Conservation (phyloP, 2,888 invertebrate genomes). For the Lacanobia wlatinum region DNA sequence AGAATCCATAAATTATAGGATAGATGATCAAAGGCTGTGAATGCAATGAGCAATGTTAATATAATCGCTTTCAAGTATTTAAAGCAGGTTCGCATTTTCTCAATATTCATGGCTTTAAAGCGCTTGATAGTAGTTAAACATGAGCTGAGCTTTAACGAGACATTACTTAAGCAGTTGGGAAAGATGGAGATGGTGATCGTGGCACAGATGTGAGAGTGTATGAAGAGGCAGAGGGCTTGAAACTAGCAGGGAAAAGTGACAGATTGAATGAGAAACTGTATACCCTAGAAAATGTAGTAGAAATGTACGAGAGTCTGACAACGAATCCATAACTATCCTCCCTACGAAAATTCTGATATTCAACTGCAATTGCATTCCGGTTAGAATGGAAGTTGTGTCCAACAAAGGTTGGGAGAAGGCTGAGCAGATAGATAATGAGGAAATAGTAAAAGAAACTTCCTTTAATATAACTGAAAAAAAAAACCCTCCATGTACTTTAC, state of each 20-base stretch:
- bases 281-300: neutral
- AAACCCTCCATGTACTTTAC: neutral
- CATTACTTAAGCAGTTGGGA: neutral
- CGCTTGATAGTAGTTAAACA: constrained; percentile 4
- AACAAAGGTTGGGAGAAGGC: neutral
- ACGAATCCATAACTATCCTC: too few species aligned
- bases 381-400: neutral
- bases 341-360: neutral
- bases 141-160: neutral
- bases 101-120: constrained; percentile 36
- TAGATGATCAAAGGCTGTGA: constrained; percentile 17
- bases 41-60: constrained; percentile 20
- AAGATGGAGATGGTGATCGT: neutral
- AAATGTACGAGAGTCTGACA: neutral
- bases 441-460: neutral
- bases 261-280: neutral
- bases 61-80: constrained; percentile 11
- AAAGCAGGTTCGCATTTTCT: constrained; percentile 30
- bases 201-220: neutral
- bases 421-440: neutral
- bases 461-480: neutral
- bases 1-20: constrained; percentile 35
- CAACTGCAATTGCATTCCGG: neutral
- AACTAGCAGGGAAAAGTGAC: neutral
- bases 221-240: neutral